A percentile compares a stretch with the other conserved stretches of the same genome.
Conservation (phyloP, 1,140 invertebrate species). For the Potamilus streckersoni region DNA sequence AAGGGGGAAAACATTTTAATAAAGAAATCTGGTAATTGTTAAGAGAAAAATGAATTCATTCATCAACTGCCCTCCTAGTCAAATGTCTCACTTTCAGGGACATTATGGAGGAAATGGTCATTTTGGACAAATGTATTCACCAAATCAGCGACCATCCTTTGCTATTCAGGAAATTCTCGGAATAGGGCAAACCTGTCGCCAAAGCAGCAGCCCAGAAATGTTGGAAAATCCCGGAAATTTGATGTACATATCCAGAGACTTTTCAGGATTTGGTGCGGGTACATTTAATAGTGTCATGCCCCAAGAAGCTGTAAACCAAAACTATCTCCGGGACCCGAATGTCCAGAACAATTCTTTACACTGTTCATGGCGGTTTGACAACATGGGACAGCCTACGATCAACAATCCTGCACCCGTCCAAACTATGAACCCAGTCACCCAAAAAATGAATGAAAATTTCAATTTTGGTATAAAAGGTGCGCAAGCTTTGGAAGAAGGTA, state of each 20-base stretch:
- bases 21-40: too few relatives aligned
- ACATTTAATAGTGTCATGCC: constrained; percentile 19
- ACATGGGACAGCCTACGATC: constrained; percentile 14
- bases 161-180: constrained; percentile 30
- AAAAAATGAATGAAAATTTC: too few relatives aligned
- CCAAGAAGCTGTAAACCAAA: constrained; percentile 7
- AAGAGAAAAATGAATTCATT: too few relatives aligned
- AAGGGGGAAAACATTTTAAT: too few relatives aligned
- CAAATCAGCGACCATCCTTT: constrained; percentile 24
- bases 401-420: constrained; percentile 4
- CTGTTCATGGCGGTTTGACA: constrained; percentile 27
- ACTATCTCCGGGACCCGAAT: constrained; percentile 12
- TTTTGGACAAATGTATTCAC: constrained; percentile 25
- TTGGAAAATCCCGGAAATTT: constrained; percentile 25
- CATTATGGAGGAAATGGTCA: constrained; percentile 25
- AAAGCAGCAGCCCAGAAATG: constrained; percentile 23
- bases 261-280: constrained; percentile 3
- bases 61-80: not conserved
- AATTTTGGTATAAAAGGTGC: too few relatives aligned
- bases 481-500: too few relatives aligned
- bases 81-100: constrained; percentile 21
- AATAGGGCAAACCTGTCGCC: constrained; percentile 18
- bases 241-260: constrained; percentile 29
- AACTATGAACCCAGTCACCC: constrained; percentile 4
- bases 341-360: constrained; percentile 5